A percentile compares a stretch with the other conserved stretches of the same genome.
These are phyloP conservation scores for Enteromius treurensis DNA, from an alignment of 2,797 vertebrate genomes.

Conservation along the genomic window DNA sequence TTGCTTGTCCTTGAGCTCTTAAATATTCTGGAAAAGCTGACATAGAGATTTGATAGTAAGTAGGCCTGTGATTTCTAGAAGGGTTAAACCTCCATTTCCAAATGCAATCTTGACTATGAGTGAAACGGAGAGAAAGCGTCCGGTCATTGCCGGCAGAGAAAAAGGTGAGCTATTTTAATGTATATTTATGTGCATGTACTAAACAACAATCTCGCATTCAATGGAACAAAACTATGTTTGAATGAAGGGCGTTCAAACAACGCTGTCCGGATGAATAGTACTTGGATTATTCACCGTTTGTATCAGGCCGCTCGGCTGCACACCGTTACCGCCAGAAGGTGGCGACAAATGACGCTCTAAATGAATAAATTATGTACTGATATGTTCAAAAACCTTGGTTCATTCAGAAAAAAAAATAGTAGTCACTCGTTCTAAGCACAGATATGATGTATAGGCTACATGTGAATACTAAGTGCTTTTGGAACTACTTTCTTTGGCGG, in stretches of 20 bases:
- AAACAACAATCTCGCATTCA: neutral
- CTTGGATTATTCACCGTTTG: neutral
- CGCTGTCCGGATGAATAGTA: neutral
- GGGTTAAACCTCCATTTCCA: neutral
- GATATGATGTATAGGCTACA: too few species aligned
- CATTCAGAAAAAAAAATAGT: too few species aligned
- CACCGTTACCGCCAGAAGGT: neutral
- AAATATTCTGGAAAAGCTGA: neutral
- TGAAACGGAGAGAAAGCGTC: conserved; percentile 74
- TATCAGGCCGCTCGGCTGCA: neutral
- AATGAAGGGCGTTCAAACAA: neutral
- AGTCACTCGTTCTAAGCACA: too few species aligned
- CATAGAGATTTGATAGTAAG: neutral
- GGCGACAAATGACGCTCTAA: neutral
- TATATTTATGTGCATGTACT: neutral
- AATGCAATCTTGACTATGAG: conserved; percentile 52
- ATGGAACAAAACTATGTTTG: neutral
- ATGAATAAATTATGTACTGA: neutral
- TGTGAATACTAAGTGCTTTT: neutral
- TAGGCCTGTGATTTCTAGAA: neutral
- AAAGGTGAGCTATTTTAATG: conserved; percentile 70
- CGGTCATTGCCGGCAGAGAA: conserved; percentile 74
- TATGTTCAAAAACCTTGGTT: neutral
- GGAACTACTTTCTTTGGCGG: neutral
- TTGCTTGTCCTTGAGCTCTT: neutral